Conservation (phyloP, 2,888 invertebrate genomes). For the Chrysomela aeneicollis region DNA sequence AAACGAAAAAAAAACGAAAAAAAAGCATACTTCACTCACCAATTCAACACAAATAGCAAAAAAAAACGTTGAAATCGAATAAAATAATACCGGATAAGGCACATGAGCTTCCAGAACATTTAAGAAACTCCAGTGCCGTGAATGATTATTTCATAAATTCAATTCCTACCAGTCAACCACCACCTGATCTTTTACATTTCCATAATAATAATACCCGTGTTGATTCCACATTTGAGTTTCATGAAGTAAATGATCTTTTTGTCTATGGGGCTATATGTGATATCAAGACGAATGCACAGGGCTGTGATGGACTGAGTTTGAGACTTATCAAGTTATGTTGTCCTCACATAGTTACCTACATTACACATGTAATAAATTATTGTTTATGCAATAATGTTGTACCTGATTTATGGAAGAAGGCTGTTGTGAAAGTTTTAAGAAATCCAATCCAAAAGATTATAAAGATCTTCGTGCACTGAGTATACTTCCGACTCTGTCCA, state of each 20-base stretch:
- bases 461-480: slow-evolving; percentile 3
- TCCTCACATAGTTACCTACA: neutral
- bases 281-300: neutral
- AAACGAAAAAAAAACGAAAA: neutral
- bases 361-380: neutral
- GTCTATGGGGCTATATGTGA: neutral
- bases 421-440: neutral
- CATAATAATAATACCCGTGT: neutral
- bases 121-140: neutral
- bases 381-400: neutral
- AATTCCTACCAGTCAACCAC: neutral
- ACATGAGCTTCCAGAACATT: neutral
- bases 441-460: neutral
- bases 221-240: neutral
- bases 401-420: neutral
- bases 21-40: neutral
- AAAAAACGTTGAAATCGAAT: neutral
- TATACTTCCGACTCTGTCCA: neutral
- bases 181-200: neutral
- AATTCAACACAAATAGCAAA: neutral
- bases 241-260: neutral
- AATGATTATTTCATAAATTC: slow-evolving; percentile 2
- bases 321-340: neutral
- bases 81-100: neutral
- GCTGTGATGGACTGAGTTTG: neutral